Evolutionary conservation across 2,113 vertebrate species (phyloP), one percentile per base, ranked within the genome.

Genomic region (Haemorhous mexicanus): DNA sequence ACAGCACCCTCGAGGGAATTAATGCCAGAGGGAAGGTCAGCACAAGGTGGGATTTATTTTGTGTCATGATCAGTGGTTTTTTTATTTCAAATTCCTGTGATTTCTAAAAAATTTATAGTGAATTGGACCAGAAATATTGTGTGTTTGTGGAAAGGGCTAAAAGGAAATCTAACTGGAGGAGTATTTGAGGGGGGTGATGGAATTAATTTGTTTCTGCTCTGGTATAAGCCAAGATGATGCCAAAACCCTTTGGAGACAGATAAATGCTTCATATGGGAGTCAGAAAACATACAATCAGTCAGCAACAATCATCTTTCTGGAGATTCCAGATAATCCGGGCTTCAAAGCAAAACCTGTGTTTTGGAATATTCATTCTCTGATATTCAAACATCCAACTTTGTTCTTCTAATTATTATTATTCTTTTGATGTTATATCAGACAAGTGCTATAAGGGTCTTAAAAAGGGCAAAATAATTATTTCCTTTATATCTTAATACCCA

Each of bases 391-490:
- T 11, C 79, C 92, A 94, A 95, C 92, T 96, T 95, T 92, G 85
- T 94, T 94, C 91, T 94, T 86, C 93, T 97, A 94, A 97, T 96
- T 96, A 90, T 96, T 93, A 77, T 90, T 95, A 78, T 91, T 78
- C 90, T 93, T 97, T 96, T 96, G 88, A 94, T 95, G 90, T 96
- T 81, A 5, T 94, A 91, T 93, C 95, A 90, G 95, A 93, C 76
- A 64, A 94, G 73, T 94, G 92, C 94, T 91, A 87, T 35, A 20
- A 89, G 94, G 92, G 94, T 72, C 94, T 94, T 93, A 24, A 92
- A 96, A 86, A 90, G 95, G 96, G 92, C 94, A 95, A 90, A 94
- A 92, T 94, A 94, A 94, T 96, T 90, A 94, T 95, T 96, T 93
- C 64, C 92, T 92, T 92, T 95, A 35, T 90, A 70, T 92, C 83